Conservation (phyloP, 2,113 vertebrate genomes). For the Actenoides hombroni region DNA sequence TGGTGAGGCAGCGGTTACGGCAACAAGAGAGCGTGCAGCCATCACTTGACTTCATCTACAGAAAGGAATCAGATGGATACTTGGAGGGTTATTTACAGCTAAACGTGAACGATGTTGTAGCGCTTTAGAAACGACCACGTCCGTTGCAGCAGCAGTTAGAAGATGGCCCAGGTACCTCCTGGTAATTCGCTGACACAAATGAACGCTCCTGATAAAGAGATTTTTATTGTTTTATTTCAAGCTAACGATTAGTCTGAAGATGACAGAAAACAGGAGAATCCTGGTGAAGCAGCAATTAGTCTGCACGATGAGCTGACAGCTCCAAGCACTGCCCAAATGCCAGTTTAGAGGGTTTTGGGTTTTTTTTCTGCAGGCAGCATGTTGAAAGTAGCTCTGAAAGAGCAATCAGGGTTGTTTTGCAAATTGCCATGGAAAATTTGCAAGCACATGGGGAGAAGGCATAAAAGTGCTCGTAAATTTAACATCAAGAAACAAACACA, state of each 20-base stretch:
- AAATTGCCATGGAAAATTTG: neutral
- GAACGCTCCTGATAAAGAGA: neutral
- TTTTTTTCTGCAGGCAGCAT: neutral
- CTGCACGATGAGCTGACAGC: neutral
- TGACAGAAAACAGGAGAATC: neutral
- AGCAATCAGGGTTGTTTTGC: conserved; percentile 44
- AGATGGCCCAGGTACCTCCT: neutral
- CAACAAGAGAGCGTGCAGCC: neutral
- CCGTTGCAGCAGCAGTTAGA: neutral
- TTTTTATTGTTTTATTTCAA: neutral
- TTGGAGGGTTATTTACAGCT: neutral
- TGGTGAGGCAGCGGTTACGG: neutral
- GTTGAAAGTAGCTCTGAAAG: neutral
- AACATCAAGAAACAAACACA: conserved; percentile 47
- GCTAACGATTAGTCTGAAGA: neutral
- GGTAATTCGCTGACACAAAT: neutral
- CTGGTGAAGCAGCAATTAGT: neutral
- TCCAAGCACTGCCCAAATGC: neutral
- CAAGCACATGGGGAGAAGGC: neutral
- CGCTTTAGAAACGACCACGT: neutral
- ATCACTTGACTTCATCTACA: neutral
- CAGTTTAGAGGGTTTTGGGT: neutral
- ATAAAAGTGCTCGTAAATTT: conserved; percentile 35
- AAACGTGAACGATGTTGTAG: rapidly evolving
- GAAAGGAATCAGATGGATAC: rapidly evolving